Percentiles rank a stretch among this genome's conserved stretches.
Conservation (phyloP, 2,888 invertebrate species). For the Meteorus colon region DNA sequence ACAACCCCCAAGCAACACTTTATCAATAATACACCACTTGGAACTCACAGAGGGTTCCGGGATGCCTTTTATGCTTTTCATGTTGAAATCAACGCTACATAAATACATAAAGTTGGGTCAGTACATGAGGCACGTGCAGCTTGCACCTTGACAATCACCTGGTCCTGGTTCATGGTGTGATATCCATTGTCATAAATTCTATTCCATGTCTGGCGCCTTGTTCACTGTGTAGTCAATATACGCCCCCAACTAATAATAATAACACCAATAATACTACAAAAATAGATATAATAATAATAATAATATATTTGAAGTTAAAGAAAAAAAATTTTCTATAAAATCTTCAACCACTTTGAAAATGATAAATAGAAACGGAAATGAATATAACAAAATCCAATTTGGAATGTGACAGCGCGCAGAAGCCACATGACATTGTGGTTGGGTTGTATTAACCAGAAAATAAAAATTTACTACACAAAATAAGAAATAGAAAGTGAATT, state of each 20-base stretch:
- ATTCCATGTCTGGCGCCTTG: constrained; percentile 28
- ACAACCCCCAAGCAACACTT: too few relatives aligned
- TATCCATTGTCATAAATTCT: constrained; percentile 45
- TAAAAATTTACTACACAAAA: constrained; percentile 44
- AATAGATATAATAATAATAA: background rate
- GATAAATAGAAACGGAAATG: constrained; percentile 27
- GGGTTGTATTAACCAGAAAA: constrained; percentile 3
- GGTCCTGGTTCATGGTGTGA: constrained; percentile 35
- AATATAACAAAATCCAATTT: background rate
- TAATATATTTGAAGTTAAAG: background rate
- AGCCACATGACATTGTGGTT: constrained; percentile 12
- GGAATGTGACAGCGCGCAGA: background rate
- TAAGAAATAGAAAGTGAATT: background rate
- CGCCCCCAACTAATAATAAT: background rate
- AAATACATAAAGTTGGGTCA: constrained; percentile 14
- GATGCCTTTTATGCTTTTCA: too few relatives aligned
- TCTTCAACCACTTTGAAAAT: constrained; percentile 1
- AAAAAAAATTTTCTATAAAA: background rate
- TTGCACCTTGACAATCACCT: constrained; percentile 53
- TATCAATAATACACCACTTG: too few relatives aligned
- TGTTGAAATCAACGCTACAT: too few relatives aligned
- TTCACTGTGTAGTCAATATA: constrained; percentile 3
- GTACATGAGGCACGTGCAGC: constrained; percentile 54
- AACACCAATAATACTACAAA: too few relatives aligned
- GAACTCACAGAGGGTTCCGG: too few relatives aligned